These are phyloP conservation scores for Drosophila borborema DNA, from an alignment of 2,888 invertebrate species.

Conservation along the genomic window DNA sequence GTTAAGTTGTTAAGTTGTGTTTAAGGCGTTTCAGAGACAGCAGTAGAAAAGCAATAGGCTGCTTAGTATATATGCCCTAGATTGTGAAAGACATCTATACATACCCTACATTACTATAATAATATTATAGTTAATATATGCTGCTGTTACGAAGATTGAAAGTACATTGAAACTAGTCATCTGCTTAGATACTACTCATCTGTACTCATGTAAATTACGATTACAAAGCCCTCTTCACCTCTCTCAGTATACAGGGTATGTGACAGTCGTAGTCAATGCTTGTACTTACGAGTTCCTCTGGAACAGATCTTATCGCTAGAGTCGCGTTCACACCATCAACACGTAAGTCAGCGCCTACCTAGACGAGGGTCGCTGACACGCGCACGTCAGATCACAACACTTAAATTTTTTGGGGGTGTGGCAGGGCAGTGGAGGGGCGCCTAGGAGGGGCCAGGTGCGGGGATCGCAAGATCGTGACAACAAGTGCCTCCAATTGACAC, in stretches of 20 bases:
- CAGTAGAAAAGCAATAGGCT: too few relatives aligned
- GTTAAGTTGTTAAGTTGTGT: too few relatives aligned
- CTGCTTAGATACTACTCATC: background rate
- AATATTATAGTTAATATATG: background rate
- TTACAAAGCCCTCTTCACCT: background rate
- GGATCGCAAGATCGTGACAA: conserved; percentile 53
- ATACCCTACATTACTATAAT: too few relatives aligned
- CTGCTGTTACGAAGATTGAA: too few relatives aligned
- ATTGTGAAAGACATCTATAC: too few relatives aligned
- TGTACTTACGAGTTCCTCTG: conserved; percentile 3
- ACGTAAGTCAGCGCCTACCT: conserved; percentile 40
- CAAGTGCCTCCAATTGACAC: conserved; percentile 60
- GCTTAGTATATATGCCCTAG: too few relatives aligned
- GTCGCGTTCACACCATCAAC: conserved; percentile 60
- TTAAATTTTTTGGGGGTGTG: background rate
- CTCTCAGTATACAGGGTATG: background rate
- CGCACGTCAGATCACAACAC: conserved; percentile 32
- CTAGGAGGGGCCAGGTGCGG: background rate
- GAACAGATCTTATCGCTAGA: conserved; percentile 57
- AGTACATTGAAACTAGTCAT: too few relatives aligned
- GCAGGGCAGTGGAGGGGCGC: background rate
- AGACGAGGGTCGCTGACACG: conserved; percentile 67
- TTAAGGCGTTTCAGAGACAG: too few relatives aligned
- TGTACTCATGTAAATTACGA: background rate
- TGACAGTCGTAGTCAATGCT: background rate